Evolutionary conservation across 2,888 invertebrate genomes (phyloP).

Genomic region (Pristionchus exspectatus): DNA sequence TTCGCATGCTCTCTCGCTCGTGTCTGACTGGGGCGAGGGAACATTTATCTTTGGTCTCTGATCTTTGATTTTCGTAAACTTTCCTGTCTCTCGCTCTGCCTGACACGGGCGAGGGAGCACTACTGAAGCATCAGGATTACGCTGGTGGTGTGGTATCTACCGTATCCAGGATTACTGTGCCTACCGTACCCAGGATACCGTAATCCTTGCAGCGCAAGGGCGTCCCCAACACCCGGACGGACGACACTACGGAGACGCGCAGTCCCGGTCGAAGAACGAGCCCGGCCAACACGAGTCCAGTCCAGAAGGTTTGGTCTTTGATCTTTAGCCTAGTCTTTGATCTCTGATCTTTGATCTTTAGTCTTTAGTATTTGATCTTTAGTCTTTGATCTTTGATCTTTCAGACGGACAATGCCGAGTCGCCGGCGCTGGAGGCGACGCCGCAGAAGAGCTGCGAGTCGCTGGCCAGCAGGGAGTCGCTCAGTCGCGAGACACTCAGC

Average conservation of each 20-base stretch:
- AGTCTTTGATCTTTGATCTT: not conserved
- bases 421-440: not conserved
- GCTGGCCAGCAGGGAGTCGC: not conserved
- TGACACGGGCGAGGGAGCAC: no score
- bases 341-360: no score
- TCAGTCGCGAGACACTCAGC: not conserved
- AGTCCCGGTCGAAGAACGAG: not conserved
- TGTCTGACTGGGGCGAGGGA: no score
- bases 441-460: not conserved
- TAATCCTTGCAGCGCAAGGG: not conserved
- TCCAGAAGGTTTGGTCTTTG: not conserved
- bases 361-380: not conserved
- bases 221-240: not conserved
- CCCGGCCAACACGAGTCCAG: constrained; percentile 28
- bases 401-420: not conserved
- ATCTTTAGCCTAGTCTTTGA: no score
- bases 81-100: no score
- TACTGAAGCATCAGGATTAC: no score
- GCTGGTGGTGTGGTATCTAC: no score
- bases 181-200: not conserved
- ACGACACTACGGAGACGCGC: not conserved
- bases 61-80: no score
- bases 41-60: no score
- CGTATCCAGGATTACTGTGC: not conserved
- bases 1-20: no score